Evolutionary conservation across 1,140 invertebrate species (phyloP).

Genomic region (Spodoptera litura): DNA sequence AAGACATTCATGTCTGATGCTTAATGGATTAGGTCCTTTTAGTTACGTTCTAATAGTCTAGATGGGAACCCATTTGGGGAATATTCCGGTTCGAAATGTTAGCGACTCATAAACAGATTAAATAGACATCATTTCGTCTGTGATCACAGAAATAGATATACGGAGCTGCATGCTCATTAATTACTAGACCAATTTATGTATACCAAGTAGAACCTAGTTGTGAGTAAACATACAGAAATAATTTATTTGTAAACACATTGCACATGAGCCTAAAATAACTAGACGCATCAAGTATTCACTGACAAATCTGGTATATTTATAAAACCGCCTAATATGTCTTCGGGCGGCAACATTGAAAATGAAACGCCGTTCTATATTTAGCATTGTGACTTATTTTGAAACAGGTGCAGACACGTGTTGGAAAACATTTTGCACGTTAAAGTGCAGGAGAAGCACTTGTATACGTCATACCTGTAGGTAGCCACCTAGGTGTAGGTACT

Average conservation of each 20-base stretch:
- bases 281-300: background rate
- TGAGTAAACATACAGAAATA: background rate
- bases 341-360: conserved; percentile 10
- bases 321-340: conserved; percentile 16
- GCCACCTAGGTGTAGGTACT: background rate
- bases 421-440: background rate
- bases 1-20: no score
- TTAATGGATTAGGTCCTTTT: background rate
- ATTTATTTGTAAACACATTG: conserved; percentile 1
- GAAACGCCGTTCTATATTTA: conserved; percentile 35
- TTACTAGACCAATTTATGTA: no score
- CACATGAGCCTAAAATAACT: background rate
- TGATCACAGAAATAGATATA: no score
- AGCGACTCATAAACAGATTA: no score
- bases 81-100: no score
- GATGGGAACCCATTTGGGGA: no score
- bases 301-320: conserved; percentile 23
- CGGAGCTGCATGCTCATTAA: no score
- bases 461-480: background rate
- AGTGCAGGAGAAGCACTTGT: background rate
- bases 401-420: conserved; percentile 27
- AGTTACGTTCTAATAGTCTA: no score
- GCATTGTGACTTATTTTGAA: conserved; percentile 16
- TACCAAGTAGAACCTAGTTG: background rate
- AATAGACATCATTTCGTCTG: no score